These are phyloP conservation scores for Malaclemys terrapin DNA, from an alignment of 2,113 vertebrate genomes.

Conservation along the genomic window DNA sequence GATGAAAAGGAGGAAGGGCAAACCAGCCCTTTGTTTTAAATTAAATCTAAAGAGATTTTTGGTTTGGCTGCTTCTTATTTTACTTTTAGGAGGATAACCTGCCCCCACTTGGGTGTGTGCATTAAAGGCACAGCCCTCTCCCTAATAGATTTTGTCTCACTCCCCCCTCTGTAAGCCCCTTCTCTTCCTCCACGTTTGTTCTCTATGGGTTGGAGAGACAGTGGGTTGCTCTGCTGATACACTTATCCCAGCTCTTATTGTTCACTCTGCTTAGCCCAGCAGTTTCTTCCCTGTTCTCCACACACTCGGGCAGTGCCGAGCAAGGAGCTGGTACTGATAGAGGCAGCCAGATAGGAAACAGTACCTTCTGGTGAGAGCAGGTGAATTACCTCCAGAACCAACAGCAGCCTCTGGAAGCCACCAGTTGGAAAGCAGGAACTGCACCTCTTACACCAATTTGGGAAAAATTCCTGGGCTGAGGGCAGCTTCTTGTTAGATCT, in stretches of 20 bases:
- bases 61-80: background rate
- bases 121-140: background rate
- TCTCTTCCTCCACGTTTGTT: background rate
- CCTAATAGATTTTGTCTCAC: background rate
- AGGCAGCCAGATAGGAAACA: fast-evolving
- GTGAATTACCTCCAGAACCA: background rate
- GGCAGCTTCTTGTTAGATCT: background rate
- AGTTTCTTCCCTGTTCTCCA: background rate
- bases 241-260: background rate
- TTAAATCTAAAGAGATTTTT: background rate
- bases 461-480: fast-evolving
- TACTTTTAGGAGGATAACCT: background rate
- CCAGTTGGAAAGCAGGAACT: background rate
- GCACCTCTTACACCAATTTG: background rate
- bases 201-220: background rate
- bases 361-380: background rate
- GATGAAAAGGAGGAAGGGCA: background rate
- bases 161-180: background rate
- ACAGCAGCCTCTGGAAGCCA: background rate
- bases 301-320: background rate
- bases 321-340: background rate
- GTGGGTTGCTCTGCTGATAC: background rate
- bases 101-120: background rate
- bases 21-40: background rate
- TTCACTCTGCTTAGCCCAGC: fast-evolving